Base-by-base conservation (phyloP, 2,113 vertebrate species). In the Lanius ludovicianus region DNA sequence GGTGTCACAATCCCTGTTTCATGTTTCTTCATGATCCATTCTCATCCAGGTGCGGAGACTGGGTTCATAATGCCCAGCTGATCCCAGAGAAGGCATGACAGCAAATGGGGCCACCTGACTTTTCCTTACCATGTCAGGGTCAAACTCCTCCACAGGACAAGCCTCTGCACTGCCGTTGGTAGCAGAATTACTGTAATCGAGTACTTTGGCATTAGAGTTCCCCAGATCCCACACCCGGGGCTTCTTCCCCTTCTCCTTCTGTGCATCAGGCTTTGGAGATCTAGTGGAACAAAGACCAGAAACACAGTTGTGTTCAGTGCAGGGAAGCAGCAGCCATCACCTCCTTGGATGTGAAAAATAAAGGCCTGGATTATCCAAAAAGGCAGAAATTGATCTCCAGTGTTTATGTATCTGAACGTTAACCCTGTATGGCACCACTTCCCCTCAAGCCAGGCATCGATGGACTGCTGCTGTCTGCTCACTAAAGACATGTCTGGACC, bases 201-300 rank as follows among this genome's bases (percentile, higher is more conserved):
- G 98, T 10, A 98, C 96, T 98, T 99, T 98, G 94, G 98, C 94
- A 90, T 97, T 98, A 79, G 63, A 98, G n/a, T 98, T 98, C 62
- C 98, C 97, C 74, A 98, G 98, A n/a, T 97, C 98, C 99, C 99
- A 99, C 47, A 99, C 98, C 12, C 99, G 98, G 67, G 97, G 99
- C 67, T 98, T 98, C 96, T 99, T 99, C 92, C 98, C 98, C 81
- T 98, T 99, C 41, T 98, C 98, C 93, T 98, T 98, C 79, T 98
- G 98, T 69, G 98, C 98, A 47, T 98, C 98, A 2, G 98, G 99
- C 96, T 99, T 99, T 4, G 98, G 98, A 69, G 99, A 99, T 93
- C 98, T 99, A 86, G 97, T 98, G 85, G 27, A 59, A 90, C 3
- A 55, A 77, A 94, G 8, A 49, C 0, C 37, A 63, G 27, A 49